Evolutionary conservation across 64 coral and sea anemone species (phyloP), one percentile per base, ranked within the genome.

Genomic region (Pachyseris speciosa): DNA sequence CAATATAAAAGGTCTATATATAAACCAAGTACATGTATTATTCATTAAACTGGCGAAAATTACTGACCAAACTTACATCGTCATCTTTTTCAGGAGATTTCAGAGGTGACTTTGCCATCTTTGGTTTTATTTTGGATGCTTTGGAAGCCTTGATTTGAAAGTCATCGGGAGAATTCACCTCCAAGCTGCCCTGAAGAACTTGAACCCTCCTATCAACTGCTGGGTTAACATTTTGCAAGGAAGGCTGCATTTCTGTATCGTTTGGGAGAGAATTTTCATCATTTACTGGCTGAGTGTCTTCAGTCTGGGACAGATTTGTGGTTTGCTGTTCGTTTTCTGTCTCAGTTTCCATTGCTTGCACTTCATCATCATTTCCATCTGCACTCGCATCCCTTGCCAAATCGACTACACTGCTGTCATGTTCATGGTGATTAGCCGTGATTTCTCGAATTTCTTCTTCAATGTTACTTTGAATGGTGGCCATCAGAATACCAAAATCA

Each of bases 81-180:
- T 92, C 89, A 13, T 92, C 89, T 66, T 84, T 92, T 36, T 47
- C 68, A 6, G 89, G 89, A 48, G 89, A 92, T 84, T 92, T 92
- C 17, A 74, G 9, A 20, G 79, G 89, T 64, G 78, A 92, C 25
- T 84, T 84, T 11, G 68, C 9, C 64, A 37, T 43, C 20, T 61
- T 92, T 39, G 66, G 22, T 20, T 61, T 81, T 63, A 16, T 61
- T 10, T 57, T 59, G 53, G 33, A 13, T 11, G 52, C 9, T 84
- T 83, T 92, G 9, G 88, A 80, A 2, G 37, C 19, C 75, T 81
- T 90, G 43, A 16, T 37, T 51, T 90, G 63, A 48, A 67, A 67
- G 29, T 80, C 88, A 61, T 80, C 88, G 6, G 77, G 52, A 5
- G 77, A 81, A 81, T 81, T 81, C 52, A 42, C 53, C 36, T 9